Evolutionary conservation across 2,113 vertebrate species (phyloP), one percentile per base, ranked within the genome.

Genomic region (Paratilapia polleni): DNA sequence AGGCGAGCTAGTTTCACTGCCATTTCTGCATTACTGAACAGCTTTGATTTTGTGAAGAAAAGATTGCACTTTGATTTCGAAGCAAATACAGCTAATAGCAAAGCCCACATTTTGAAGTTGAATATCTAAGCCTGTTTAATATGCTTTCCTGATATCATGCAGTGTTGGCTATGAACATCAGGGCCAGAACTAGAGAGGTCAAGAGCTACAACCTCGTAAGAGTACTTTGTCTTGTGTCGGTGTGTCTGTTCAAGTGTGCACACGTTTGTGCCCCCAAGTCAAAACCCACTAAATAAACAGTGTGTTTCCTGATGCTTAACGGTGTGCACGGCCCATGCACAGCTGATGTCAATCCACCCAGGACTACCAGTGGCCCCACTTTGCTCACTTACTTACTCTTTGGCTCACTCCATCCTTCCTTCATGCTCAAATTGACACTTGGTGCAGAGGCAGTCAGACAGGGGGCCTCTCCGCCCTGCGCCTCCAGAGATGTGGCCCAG

Each of bases 401-500:
- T 92, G 91, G 87, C 91, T 94, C 87, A 66, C 91, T 93, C 94
- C 93, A 93, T 93, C 93, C 93, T 95, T 91, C 91, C 94, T 95
- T 94, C 94, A 94, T 92, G 94, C 92, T 94, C 92, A 95, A 95
- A 95, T 95, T 95, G 94, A 95, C 94, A 95, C 94, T 94, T 92
- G 94, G 94, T 95, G 93, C 93, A 92, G 93, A 93, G 91, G 94
- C 91, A 93, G 93, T 82, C 92, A 93, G 94, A 92, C 92, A 91
- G 93, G 91, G 93, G 88, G 91, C 87, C 92, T 91, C 91, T 91
- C 84, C 87, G 80, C 91, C 90, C 90, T n/a, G 56, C 81, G 90
- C 95, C 95, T 94, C 94, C 93, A 94, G 95, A 95, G 95, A 94
- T 94, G 93, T 94, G 94, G 94, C 95, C 95, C 94, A 95, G 94